These are phyloP conservation scores for Rhagoletis zephyria DNA, from an alignment of 1,140 invertebrate genomes.

Conservation along the genomic window DNA sequence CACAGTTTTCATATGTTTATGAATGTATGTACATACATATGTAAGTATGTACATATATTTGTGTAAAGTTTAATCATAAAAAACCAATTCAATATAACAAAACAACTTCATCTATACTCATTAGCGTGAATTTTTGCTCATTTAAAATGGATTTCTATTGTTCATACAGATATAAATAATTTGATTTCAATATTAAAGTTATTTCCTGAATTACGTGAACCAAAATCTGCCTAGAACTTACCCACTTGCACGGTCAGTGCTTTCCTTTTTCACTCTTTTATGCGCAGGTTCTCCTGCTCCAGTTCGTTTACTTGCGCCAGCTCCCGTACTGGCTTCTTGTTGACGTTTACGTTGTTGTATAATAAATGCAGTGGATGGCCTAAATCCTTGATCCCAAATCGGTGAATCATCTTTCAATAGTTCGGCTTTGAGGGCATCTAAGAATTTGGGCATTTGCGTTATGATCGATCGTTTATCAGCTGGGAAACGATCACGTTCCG, in stretches of 20 bases:
- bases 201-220: neutral
- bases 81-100: no score
- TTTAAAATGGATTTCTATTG: no score
- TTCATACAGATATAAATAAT: neutral
- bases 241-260: conserved; percentile 62
- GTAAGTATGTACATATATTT: no score
- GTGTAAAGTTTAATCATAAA: no score
- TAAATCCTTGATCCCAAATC: conserved; percentile 86
- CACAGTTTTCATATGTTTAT: neutral
- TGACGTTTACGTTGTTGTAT: conserved; percentile 70
- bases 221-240: conserved; percentile 48
- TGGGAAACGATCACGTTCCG: conserved; percentile 89
- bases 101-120: no score
- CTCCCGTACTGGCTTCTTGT: conserved; percentile 57
- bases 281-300: conserved; percentile 63
- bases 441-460: conserved; percentile 83
- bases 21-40: no score
- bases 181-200: neutral
- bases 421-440: conserved; percentile 89
- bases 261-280: conserved; percentile 69
- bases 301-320: conserved; percentile 57
- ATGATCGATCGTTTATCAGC: conserved; percentile 84
- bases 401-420: conserved; percentile 89
- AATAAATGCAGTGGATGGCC: conserved; percentile 69
- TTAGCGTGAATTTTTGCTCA: no score